Base-by-base conservation (phyloP, 64 coral and sea anemone species). In the Montipora foliosa region DNA sequence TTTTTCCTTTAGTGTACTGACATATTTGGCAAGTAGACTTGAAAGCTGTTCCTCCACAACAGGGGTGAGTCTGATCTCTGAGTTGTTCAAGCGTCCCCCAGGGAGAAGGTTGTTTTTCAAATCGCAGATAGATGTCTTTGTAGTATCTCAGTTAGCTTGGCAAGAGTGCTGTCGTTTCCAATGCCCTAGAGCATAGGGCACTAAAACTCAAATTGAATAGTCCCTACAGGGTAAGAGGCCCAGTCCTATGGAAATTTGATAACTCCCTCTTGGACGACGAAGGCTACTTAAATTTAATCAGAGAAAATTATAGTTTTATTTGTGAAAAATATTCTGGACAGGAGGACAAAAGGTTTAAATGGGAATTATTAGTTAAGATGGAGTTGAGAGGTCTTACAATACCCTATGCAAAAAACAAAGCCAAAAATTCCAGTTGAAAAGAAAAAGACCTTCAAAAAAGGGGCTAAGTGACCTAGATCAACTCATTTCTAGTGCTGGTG, bases 61-160 rank as follows among this genome's bases (percentile, higher is more conserved):
- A 75, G 66, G 60, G 21, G 79, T 83, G 17, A 91, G 78, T 79
- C 45, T 49, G 45, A 84, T 14, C 44, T 83, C 90, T 45, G 48
- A 83, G 9, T 20, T 64, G n/a, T 81, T 72, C 76, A 91, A 73
- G 51, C 78, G 21, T 81, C 62, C 89, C 67, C 9, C 89, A 60
- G 67, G 37, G 0, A 90, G 89, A 80, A 90, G 76, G 22, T 73
- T 77, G 60, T 81, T 81, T 77, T 81, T 81, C 78, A 81, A 62
- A 91, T 91, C 60, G 73, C 81, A 46, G 77, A 91, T 91, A 47
- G 89, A 62, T 48, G 62, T 4, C 61, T 91, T 91, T 90, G 21
- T 64, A 73, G 80, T 81, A 91, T 12, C 7, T 8, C 78, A 91
- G 11, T 91, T 2, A 91, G 89, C 89, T 91, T 81, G 11, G 5